Base-by-base conservation (phyloP, 2,797 vertebrate genomes). In the Mastacembelus armatus region DNA sequence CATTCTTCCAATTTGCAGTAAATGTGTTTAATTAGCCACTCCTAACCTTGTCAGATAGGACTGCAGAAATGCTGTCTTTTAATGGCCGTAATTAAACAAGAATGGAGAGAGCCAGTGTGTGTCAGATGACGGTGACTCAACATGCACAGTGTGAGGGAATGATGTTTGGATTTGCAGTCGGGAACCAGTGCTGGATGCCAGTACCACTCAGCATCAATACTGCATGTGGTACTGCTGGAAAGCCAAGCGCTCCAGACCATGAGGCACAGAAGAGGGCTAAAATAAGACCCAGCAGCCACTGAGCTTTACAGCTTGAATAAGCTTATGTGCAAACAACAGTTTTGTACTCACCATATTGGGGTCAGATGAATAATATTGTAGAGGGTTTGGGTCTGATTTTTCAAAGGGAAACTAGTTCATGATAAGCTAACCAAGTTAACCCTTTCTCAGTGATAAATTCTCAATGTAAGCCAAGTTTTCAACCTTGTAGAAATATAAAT, bases 171-270 rank as follows among this genome's bases (percentile, higher is more conserved):
- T 85, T 60, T 65, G 66, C 54, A 64, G 61, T 26, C n/a, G 66
- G 74, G 64, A 68, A 82, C 75, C 74, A 67, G 79, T 47, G 51
- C 66, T 64, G 60, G 60, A 72, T 86, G 87, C 81, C 84, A 88
- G 83, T 77, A 77, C 71, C 65, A 71, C 87, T 89, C 84, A 87
- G 71, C 88, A 83, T 92, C 88, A 92, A 84, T 86, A 84, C 77
- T 85, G 86, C 85, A 90, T 79, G 82, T 74, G 71, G 80, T 62
- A 67, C 83, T 63, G 78, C 74, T 80, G 78, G 67, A 85, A 86
- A 88, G 84, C 75, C 74, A 65, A 81, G 71, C 44, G 79, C 82
- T 79, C 66, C 70, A 73, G 83, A 89, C 83, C 81, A 84, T 48
- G 78, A 83, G 85, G 81, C 63, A 75, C 76, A 88, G 75, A 74